These are phyloP conservation scores for Tarsius wallacei DNA, from an alignment of 2,797 vertebrate genomes.

Conservation along the genomic window DNA sequence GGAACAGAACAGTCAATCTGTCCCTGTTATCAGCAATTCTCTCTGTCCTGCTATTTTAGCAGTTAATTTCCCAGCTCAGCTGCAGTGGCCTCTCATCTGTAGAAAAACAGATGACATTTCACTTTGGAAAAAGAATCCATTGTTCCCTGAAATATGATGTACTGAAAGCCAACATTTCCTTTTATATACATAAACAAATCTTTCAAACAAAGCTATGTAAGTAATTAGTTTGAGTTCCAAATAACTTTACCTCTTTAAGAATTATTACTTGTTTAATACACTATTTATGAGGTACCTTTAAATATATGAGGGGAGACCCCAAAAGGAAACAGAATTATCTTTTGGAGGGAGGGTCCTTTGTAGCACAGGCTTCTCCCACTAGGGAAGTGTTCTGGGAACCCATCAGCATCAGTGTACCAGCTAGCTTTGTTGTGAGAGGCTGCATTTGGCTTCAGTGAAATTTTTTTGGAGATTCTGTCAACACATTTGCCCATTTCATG, in stretches of 20 bases:
- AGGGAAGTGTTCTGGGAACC: too few species aligned
- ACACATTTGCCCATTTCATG: too few species aligned
- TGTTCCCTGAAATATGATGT: slow-evolving; percentile 61
- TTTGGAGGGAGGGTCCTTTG: too few species aligned
- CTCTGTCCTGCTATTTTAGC: slow-evolving; percentile 6
- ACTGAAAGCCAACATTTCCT: slow-evolving; percentile 79
- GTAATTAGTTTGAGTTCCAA: slow-evolving; percentile 60
- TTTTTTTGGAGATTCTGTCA: too few species aligned
- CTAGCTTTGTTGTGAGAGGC: too few species aligned
- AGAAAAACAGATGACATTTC: slow-evolving; percentile 77
- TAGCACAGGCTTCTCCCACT: too few species aligned
- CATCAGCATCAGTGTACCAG: too few species aligned
- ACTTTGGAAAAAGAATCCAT: slow-evolving; percentile 50
- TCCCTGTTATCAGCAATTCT: not conserved
- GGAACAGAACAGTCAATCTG: not conserved
- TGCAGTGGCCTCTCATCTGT: not conserved
- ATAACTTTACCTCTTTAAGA: slow-evolving; percentile 17
- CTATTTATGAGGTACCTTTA: too few species aligned
- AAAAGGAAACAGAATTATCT: too few species aligned
- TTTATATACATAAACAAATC: slow-evolving; percentile 77
- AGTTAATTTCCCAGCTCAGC: slow-evolving; percentile 50
- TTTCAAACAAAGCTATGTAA: slow-evolving; percentile 70
- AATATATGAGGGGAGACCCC: too few species aligned
- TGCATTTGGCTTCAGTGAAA: too few species aligned
- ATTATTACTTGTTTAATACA: not conserved